Evolutionary conservation across 2,888 invertebrate genomes (phyloP).

Genomic region (Epinotia brunnichana): DNA sequence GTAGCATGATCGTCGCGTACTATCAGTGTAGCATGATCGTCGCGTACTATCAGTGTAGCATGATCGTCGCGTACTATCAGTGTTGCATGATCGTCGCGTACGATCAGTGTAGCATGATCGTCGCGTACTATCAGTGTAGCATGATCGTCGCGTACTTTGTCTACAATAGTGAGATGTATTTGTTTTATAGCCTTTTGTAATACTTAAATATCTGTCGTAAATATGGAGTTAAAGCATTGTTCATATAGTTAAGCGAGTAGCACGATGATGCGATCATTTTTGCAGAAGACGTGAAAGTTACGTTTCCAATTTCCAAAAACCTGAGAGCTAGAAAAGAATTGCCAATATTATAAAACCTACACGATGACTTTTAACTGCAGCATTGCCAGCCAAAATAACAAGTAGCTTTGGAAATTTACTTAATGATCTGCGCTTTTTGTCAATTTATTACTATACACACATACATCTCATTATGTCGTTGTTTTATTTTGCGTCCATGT

Average conservation of each 20-base stretch:
- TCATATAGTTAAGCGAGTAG: too few relatives aligned
- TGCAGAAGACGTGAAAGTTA: too few relatives aligned
- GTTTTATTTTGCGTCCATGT: constrained; percentile 3
- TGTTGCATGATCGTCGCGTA: constrained; percentile 35
- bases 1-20: constrained; percentile 34
- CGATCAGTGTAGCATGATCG: constrained; percentile 39
- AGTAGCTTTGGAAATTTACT: too few relatives aligned
- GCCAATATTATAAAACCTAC: too few relatives aligned
- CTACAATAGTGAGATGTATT: constrained; percentile 27
- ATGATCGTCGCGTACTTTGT: constrained; percentile 27
- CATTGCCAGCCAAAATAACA: too few relatives aligned
- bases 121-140: constrained; percentile 31
- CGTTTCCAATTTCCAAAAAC: too few relatives aligned
- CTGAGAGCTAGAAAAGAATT: too few relatives aligned
- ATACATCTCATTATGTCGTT: background rate
- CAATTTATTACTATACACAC: background rate
- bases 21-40: constrained; percentile 39
- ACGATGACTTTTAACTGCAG: too few relatives aligned
- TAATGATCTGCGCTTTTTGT: background rate
- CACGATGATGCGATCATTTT: too few relatives aligned
- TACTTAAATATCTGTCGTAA: background rate
- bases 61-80: constrained; percentile 20
- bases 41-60: constrained; percentile 37
- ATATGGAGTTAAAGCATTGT: background rate
- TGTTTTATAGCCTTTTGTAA: background rate